Conservation (phyloP, 1,140 invertebrate genomes). For the Amphibalanus amphitrite region DNA sequence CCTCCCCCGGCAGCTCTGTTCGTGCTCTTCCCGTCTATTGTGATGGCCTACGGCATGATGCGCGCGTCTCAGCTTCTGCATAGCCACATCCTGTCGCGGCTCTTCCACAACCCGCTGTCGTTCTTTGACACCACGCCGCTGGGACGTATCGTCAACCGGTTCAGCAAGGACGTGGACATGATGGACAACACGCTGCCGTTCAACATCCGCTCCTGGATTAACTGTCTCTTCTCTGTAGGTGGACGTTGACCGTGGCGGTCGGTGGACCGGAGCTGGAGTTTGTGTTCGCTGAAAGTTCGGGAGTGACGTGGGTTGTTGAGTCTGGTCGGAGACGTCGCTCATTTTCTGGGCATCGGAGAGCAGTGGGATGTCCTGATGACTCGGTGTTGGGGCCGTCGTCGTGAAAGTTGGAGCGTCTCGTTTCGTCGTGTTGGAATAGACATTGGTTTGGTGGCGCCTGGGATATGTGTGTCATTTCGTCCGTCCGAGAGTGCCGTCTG, state of each 20-base stretch:
- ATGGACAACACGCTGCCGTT: constrained; percentile 25
- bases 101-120: constrained; percentile 20
- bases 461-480: too few species aligned
- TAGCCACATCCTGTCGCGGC: constrained; percentile 23
- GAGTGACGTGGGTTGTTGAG: too few species aligned
- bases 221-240: constrained; percentile 22
- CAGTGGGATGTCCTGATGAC: too few species aligned
- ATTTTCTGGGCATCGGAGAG: too few species aligned
- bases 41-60: not conserved
- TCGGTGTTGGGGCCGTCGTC: too few species aligned
- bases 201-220: constrained; percentile 24
- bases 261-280: too few species aligned
- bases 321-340: too few species aligned
- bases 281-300: too few species aligned
- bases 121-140: not conserved
- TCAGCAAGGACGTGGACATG: constrained; percentile 16
- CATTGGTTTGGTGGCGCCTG: too few species aligned
- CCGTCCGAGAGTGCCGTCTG: too few species aligned
- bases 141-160: constrained; percentile 18
- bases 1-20: not conserved
- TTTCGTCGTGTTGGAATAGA: too few species aligned
- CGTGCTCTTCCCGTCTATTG: not conserved
- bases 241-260: not conserved
- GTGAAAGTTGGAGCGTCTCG: too few species aligned
- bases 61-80: constrained; percentile 19